A percentile compares a stretch with the other conserved stretches of the same genome.
phyloP scores from a whole-genome alignment of 2,113 vertebrate genomes.

The Sisor rabdophorus region DNA sequence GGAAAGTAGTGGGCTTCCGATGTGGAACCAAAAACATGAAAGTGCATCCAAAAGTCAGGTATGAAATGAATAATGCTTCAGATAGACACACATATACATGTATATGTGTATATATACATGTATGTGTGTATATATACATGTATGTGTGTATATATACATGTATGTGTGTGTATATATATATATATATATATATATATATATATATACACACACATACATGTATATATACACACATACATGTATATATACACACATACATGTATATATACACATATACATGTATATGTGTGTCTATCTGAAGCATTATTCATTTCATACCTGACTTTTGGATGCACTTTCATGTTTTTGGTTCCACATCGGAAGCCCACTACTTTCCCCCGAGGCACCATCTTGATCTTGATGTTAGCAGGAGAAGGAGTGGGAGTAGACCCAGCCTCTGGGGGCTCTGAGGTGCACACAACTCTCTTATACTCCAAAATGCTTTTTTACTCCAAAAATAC shows the following conservation, averaged over 20 bases:
- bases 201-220: too few species aligned
- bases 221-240: too few species aligned
- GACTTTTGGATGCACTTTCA: conserved; percentile 60
- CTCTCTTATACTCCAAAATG: neutral
- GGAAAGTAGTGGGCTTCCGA: conserved; percentile 75
- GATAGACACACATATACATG: too few species aligned
- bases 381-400: conserved; percentile 72
- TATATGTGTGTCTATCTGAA: too few species aligned
- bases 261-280: too few species aligned
- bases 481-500: conserved; percentile 7
- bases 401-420: conserved; percentile 59
- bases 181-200: too few species aligned
- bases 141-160: too few species aligned
- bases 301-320: conserved; percentile 57
- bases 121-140: too few species aligned
- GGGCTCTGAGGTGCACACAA: conserved; percentile 59
- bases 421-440: conserved; percentile 58
- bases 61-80: neutral
- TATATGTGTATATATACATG: too few species aligned
- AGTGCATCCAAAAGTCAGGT: conserved; percentile 70
- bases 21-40: conserved; percentile 66
- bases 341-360: conserved; percentile 70
- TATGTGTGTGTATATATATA: too few species aligned
- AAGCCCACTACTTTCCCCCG: conserved; percentile 74
- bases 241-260: too few species aligned